These are phyloP conservation scores for Bubo bubo DNA, from an alignment of 2,113 vertebrate species.

Conservation along the genomic window DNA sequence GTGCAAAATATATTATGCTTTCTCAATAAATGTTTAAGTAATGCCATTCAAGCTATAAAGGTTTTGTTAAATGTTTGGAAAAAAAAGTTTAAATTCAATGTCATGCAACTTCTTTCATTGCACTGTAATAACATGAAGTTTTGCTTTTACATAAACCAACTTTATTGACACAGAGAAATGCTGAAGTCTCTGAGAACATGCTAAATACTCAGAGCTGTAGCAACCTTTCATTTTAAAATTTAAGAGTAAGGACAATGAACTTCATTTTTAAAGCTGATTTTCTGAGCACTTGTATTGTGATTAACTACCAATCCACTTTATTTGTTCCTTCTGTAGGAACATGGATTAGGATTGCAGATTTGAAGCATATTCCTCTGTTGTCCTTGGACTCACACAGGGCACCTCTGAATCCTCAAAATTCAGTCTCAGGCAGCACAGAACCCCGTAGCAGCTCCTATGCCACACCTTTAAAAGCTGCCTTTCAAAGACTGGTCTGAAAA, in stretches of 20 bases:
- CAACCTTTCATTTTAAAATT: background rate
- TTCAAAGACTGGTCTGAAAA: background rate
- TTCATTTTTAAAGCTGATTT: background rate
- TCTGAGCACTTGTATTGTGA: background rate
- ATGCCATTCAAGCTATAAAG: background rate
- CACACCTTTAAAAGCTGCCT: background rate
- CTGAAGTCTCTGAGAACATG: background rate
- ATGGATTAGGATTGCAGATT: background rate
- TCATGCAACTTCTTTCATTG: background rate
- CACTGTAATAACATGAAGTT: background rate
- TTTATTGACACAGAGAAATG: background rate
- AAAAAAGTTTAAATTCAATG: background rate
- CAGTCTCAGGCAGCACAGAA: background rate
- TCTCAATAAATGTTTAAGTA: background rate
- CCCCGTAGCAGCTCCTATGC: background rate
- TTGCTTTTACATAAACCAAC: background rate
- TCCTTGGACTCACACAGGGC: background rate
- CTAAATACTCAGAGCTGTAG: background rate
- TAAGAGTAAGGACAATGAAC: background rate
- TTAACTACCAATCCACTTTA: background rate
- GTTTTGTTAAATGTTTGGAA: background rate
- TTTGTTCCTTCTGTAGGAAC: background rate
- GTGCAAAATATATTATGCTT: background rate
- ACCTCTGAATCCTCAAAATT: background rate
- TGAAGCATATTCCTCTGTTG: background rate